Base-by-base conservation (phyloP, 2,113 vertebrate genomes). In the Sakesphorus luctuosus region DNA sequence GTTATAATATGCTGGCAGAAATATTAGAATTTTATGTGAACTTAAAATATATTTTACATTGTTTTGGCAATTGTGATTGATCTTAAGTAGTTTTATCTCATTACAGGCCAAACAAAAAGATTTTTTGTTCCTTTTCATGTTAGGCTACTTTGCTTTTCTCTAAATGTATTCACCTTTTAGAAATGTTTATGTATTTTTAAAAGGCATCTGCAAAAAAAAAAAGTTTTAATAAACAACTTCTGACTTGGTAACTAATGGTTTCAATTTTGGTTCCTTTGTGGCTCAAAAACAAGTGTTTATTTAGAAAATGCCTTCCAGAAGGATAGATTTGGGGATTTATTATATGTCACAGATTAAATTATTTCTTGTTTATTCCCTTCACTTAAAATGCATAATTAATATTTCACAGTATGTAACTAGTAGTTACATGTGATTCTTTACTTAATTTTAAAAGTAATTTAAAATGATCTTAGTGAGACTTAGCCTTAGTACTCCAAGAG, bases 321-420 rank as follows among this genome's bases (percentile, higher is more conserved):
- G 78, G 84, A 88, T 96, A 90, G 20, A 94, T 90, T 97, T 94
- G 73, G 92, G 81, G 89, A 97, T 98, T 97, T 98, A 97, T 96
- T 97, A 93, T 82, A 86, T 95, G 94, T 94, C 96, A 96, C 69
- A 92, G 89, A 97, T 98, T 95, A 96, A 97, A 97, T 97, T 97
- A 97, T 97, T 96, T 96, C 94, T 96, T 94, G 77, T 95, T 98
- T 97, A 96, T 96, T 97, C 79, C 63, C 67, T 95, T 97, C 31
- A 86, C 71, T 95, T 96, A 95, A 96, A 97, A 97, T 96, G 84
- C 59, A 85, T 97, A 97, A 97, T 97, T 98, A 97, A 97, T 98
- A 97, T 96, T 97, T 96, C 89, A 96, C 84, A 94, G 82, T 82
- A 90, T 94, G 77, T 96, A 93, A 95, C 97, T 97, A 95, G 86